Evolutionary conservation across 2,888 invertebrate species (phyloP).

Genomic region (Cotesia congregata): DNA sequence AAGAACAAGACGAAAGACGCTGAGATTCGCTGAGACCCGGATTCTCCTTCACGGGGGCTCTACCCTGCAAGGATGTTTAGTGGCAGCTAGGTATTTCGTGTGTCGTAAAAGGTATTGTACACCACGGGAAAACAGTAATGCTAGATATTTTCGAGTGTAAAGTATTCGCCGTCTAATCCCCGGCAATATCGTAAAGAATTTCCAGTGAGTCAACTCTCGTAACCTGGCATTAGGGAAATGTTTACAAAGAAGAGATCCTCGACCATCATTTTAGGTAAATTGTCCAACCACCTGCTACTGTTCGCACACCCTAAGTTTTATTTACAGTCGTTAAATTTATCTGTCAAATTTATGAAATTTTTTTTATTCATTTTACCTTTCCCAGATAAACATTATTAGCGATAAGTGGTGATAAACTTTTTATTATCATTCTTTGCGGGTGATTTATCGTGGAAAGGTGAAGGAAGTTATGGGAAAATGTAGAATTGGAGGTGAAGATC

Average conservation of each 20-base stretch:
- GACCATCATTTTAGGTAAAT: slow-evolving; percentile 50
- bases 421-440: slow-evolving; percentile 18
- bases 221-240: slow-evolving; percentile 69
- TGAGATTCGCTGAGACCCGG: slow-evolving; percentile 37
- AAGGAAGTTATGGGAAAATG: slow-evolving; percentile 27
- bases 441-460: slow-evolving; percentile 36
- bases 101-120: slow-evolving; percentile 67
- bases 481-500: neutral
- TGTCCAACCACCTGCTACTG: slow-evolving; percentile 65
- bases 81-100: neutral
- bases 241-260: slow-evolving; percentile 64
- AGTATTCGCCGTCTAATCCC: slow-evolving; percentile 70
- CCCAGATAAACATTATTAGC: neutral
- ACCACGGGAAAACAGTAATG: slow-evolving; percentile 35
- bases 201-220: slow-evolving; percentile 59
- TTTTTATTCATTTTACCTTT: slow-evolving; percentile 28
- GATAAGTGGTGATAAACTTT: slow-evolving; percentile 2
- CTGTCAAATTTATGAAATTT: slow-evolving; percentile 59
- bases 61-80: neutral
- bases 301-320: slow-evolving; percentile 61
- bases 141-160: slow-evolving; percentile 68
- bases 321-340: slow-evolving; percentile 70
- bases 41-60: slow-evolving; percentile 45
- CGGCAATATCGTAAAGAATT: slow-evolving; percentile 69
- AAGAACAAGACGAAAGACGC: slow-evolving; percentile 5